Conservation (phyloP, 2,113 vertebrate species). For the Puffinus mauretanicus region DNA sequence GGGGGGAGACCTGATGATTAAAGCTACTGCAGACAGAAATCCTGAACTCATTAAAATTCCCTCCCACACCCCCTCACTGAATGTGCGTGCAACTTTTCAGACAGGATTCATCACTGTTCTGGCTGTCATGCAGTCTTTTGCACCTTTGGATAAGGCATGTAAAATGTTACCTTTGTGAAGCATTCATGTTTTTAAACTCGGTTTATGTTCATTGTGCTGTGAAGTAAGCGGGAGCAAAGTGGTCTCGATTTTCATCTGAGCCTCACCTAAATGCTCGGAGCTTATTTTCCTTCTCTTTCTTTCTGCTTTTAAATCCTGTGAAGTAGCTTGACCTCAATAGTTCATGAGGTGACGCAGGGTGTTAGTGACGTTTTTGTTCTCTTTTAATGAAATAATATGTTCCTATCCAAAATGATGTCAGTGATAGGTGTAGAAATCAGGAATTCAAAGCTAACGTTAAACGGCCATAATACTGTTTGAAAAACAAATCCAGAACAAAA, state of each 20-base stretch:
- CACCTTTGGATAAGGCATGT: not conserved
- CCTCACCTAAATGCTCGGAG: not conserved
- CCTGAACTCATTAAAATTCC: slow-evolving; percentile 32
- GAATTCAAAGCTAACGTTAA: not conserved
- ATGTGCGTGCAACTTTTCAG: not conserved
- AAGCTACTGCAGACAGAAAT: slow-evolving; percentile 22
- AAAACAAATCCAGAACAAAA: not conserved
- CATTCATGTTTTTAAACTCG: not conserved
- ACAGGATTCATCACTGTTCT: not conserved
- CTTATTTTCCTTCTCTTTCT: not conserved
- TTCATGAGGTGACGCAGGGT: not conserved
- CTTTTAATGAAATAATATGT: not conserved
- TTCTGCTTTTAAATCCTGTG: not conserved
- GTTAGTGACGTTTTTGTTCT: not conserved
- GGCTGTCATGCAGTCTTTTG: not conserved
- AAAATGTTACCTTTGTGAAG: not conserved
- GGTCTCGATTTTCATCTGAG: not conserved
- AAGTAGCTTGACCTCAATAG: not conserved
- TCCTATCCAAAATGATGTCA: not conserved
- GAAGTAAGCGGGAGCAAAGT: not conserved
- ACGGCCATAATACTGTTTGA: accelerated
- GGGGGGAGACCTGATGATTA: slow-evolving; percentile 39
- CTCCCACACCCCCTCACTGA: not conserved
- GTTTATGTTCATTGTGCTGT: not conserved
- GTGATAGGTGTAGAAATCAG: not conserved